phyloP scores from a whole-genome alignment of 2,797 vertebrate species.

The Ctenochaetus hawaiiensis region DNA sequence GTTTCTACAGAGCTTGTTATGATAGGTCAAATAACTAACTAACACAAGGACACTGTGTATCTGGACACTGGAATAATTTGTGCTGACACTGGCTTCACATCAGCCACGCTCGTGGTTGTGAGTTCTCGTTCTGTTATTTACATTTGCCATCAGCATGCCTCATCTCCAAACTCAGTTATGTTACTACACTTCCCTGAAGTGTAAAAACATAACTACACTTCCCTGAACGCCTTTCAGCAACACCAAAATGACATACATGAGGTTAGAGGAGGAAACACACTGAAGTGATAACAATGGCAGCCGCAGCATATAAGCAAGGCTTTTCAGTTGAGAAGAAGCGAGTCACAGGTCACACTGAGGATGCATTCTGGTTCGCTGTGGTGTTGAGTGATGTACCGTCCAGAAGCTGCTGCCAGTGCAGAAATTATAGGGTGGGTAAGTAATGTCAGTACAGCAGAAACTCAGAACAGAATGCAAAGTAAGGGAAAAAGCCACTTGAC shows the following conservation, averaged over 20 bases:
- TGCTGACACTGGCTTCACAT: constrained; percentile 7
- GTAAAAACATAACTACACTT: constrained; percentile 1
- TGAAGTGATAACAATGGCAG: neutral
- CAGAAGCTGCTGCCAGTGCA: constrained; percentile 1
- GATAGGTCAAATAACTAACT: constrained; percentile 46
- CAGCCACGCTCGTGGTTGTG: neutral
- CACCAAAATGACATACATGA: constrained; percentile 2
- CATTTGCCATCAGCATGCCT: neutral
- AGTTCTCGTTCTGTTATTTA: constrained; percentile 9
- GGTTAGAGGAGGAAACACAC: neutral
- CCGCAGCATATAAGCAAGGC: constrained; percentile 2
- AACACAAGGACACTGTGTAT: constrained; percentile 26
- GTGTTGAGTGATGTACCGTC: constrained; percentile 1
- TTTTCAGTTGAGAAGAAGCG: neutral
- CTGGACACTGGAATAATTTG: constrained; percentile 27
- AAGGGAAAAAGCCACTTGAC: no score
- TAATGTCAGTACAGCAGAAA: no score
- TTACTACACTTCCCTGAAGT: constrained; percentile 8
- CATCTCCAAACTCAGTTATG: constrained; percentile 12
- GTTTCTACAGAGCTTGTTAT: constrained; percentile 21
- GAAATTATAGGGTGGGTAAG: neutral
- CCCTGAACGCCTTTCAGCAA: constrained; percentile 5
- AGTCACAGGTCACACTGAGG: neutral
- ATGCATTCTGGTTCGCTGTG: constrained; percentile 8
- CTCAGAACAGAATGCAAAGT: no score